Percentiles rank a stretch among this genome's conserved stretches.
Conservation (phyloP, 2,888 invertebrate species). For the Orchestes rusci region DNA sequence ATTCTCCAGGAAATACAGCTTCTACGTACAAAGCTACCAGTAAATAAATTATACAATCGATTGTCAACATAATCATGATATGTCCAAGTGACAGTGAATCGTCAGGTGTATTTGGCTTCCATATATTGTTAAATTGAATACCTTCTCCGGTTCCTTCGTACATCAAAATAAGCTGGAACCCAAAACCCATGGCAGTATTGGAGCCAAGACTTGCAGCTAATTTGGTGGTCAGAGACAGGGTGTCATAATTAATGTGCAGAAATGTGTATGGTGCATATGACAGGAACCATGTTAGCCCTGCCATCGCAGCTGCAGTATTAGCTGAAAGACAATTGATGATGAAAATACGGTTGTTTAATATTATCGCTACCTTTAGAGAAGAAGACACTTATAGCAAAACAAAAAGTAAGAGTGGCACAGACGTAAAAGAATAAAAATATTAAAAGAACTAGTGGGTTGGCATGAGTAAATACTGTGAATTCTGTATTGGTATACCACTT, state of each 20-base stretch:
- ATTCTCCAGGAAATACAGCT: slow-evolving; percentile 78
- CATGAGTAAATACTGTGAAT: slow-evolving; percentile 61
- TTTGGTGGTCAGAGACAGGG: slow-evolving; percentile 54
- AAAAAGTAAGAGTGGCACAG: slow-evolving; percentile 64
- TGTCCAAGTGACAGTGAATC: slow-evolving; percentile 63
- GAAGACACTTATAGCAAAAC: slow-evolving; percentile 72
- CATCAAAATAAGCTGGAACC: slow-evolving; percentile 64
- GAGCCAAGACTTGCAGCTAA: slow-evolving; percentile 58
- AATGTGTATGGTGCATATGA: slow-evolving; percentile 66
- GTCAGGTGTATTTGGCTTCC: slow-evolving; percentile 56
- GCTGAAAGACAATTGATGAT: no score
- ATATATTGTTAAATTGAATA: slow-evolving; percentile 59
- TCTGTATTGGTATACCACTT: slow-evolving; percentile 38
- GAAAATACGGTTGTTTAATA: no score
- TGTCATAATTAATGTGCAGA: slow-evolving; percentile 55
- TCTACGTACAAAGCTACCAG: slow-evolving; percentile 77
- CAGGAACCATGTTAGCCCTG: slow-evolving; percentile 70
- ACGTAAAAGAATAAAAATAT: slow-evolving; percentile 66
- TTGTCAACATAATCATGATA: slow-evolving; percentile 63
- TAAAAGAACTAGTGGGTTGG: slow-evolving; percentile 59
- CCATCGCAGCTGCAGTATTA: slow-evolving; percentile 69
- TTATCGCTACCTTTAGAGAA: slow-evolving; percentile 77
- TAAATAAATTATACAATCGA: slow-evolving; percentile 65
- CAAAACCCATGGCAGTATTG: slow-evolving; percentile 76
- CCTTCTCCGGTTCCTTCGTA: slow-evolving; percentile 66